phyloP scores from a whole-genome alignment of 2,888 invertebrate genomes.

The Emmelina monodactyla region DNA sequence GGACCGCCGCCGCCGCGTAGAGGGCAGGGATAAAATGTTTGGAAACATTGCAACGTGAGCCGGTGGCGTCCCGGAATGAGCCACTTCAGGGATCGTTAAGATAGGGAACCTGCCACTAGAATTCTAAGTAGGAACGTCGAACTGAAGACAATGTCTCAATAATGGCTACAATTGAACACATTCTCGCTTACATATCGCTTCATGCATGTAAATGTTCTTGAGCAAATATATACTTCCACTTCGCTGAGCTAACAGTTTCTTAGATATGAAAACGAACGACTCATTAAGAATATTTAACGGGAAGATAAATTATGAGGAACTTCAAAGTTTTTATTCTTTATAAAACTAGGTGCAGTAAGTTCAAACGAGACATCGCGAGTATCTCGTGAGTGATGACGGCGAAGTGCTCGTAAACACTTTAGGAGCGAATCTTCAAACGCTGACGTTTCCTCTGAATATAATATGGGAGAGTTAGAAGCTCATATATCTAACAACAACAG shows the following conservation, averaged over 20 bases:
- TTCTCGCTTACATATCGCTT: background rate
- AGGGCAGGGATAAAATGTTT: too few species aligned
- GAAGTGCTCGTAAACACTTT: conserved; percentile 7
- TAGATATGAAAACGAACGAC: background rate
- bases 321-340: background rate
- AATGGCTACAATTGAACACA: background rate
- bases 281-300: background rate
- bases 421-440: conserved; percentile 2
- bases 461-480: too few species aligned
- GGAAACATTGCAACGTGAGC: background rate
- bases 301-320: background rate
- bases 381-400: conserved; percentile 3
- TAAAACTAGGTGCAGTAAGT: background rate
- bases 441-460: too few species aligned
- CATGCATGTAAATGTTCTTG: background rate
- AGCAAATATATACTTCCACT: background rate
- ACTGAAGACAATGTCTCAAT: background rate
- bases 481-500: too few species aligned
- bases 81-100: background rate
- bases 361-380: too few species aligned
- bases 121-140: background rate
- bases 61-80: background rate
- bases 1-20: background rate
- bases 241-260: too few species aligned
- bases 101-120: background rate